These are phyloP conservation scores for Hoplostethus mediterraneus DNA, from an alignment of 2,797 vertebrate genomes.

Conservation along the genomic window DNA sequence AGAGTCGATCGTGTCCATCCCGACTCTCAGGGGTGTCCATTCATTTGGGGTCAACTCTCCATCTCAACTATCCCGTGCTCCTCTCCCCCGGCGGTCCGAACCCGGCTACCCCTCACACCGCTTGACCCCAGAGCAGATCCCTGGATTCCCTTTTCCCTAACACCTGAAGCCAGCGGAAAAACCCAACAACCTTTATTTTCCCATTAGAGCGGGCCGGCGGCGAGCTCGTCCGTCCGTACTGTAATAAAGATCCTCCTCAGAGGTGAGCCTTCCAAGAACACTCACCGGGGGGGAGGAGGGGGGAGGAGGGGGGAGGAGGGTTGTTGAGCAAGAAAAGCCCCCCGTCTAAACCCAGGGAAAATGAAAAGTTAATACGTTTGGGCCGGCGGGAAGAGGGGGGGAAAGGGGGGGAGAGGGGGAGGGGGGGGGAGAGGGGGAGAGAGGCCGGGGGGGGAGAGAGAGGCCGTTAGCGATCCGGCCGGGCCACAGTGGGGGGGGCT, in stretches of 20 bases:
- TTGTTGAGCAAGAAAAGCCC: constrained; percentile 64
- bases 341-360: constrained; percentile 59
- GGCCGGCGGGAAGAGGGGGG: neutral
- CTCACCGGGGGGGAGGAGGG: constrained; percentile 63
- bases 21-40: neutral
- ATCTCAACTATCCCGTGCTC: neutral
- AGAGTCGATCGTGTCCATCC: neutral
- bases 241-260: constrained; percentile 74
- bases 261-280: constrained; percentile 71
- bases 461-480: constrained; percentile 59
- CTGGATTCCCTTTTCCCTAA: constrained; percentile 21
- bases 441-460: too few species aligned
- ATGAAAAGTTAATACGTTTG: constrained; percentile 74
- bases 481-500: constrained; percentile 53
- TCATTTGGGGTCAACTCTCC: neutral
- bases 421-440: neutral
- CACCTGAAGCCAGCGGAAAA: constrained; percentile 37
- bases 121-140: constrained; percentile 28
- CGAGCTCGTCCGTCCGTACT: constrained; percentile 60
- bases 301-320: constrained; percentile 62
- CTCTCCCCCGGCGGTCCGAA: constrained; percentile 35
- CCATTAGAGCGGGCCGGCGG: constrained; percentile 55
- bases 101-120: constrained; percentile 5
- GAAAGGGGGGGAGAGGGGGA: neutral
- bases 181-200: constrained; percentile 63